Evolutionary conservation across 2,113 vertebrate genomes (phyloP).

Genomic region (Lagopus muta): DNA sequence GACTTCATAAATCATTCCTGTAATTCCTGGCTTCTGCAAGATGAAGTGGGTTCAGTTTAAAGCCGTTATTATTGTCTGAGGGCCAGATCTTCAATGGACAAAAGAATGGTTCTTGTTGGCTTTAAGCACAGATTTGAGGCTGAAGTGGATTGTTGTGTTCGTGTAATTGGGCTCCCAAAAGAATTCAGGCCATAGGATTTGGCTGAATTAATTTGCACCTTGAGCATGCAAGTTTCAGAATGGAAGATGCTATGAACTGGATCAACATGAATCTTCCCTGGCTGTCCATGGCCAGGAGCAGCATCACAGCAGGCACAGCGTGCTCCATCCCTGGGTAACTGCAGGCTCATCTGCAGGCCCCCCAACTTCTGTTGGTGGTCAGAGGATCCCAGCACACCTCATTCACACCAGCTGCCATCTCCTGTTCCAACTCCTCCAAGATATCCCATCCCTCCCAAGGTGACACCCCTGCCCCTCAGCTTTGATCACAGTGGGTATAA

Average conservation of each 20-base stretch:
- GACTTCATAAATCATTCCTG: not conserved
- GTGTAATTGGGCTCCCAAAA: not conserved
- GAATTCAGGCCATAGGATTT: not conserved
- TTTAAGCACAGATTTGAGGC: constrained; percentile 7
- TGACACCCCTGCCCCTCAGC: not conserved
- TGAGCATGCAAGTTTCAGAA: not conserved
- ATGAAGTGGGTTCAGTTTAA: not conserved
- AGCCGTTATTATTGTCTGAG: not conserved
- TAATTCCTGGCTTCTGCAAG: not conserved
- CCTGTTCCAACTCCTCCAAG: not conserved
- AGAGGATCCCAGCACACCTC: not conserved
- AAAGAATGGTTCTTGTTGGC: not conserved
- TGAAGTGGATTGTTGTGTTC: not conserved
- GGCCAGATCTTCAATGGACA: not conserved
- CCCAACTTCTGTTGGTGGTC: not conserved
- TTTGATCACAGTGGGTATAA: not conserved
- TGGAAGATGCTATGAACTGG: not conserved
- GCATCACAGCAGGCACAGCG: fast-evolving
- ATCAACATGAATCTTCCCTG: not conserved
- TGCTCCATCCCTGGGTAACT: not conserved
- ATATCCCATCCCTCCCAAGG: not conserved
- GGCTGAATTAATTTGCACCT: not conserved
- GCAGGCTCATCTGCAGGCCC: not conserved
- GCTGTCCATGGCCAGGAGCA: not conserved
- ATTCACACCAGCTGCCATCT: not conserved